These are phyloP conservation scores for Sylvilagus floridanus DNA, from an alignment of 2,797 vertebrate genomes.

Conservation along the genomic window DNA sequence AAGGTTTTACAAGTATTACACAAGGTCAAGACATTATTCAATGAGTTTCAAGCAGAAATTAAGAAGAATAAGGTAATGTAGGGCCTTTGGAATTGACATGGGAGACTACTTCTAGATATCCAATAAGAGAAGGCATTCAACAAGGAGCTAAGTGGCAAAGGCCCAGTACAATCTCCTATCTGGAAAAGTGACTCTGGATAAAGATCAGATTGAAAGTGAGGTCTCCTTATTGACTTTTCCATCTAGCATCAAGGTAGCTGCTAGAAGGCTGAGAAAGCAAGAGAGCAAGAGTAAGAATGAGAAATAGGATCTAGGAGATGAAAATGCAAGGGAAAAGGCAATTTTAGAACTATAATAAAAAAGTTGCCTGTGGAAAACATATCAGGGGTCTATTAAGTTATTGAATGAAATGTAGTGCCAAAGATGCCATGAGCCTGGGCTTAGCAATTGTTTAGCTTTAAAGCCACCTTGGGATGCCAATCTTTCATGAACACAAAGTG, in stretches of 20 bases:
- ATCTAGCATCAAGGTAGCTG: neutral
- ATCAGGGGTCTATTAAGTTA: neutral
- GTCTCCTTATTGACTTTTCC: conserved; percentile 32
- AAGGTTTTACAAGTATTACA: neutral
- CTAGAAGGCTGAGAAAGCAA: neutral
- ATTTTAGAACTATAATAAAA: neutral
- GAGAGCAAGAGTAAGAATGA: too few species aligned
- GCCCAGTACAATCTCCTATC: neutral
- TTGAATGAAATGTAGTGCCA: neutral
- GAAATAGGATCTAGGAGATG: neutral
- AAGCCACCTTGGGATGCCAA: neutral
- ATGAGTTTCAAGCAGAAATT: neutral
- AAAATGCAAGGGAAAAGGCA: conserved; percentile 2
- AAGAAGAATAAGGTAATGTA: neutral
- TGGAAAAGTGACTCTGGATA: neutral
- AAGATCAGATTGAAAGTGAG: conserved; percentile 15
- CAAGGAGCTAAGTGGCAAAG: neutral
- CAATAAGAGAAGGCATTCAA: neutral
- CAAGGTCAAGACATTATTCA: neutral
- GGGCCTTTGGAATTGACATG: neutral
- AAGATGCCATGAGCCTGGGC: neutral
- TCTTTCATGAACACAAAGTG: neutral
- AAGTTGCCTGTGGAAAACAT: neutral
- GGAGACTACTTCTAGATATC: neutral
- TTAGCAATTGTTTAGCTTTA: neutral